phyloP scores from a whole-genome alignment of 92 coral and sea anemone genomes.

The Epizoanthus rinbou region DNA sequence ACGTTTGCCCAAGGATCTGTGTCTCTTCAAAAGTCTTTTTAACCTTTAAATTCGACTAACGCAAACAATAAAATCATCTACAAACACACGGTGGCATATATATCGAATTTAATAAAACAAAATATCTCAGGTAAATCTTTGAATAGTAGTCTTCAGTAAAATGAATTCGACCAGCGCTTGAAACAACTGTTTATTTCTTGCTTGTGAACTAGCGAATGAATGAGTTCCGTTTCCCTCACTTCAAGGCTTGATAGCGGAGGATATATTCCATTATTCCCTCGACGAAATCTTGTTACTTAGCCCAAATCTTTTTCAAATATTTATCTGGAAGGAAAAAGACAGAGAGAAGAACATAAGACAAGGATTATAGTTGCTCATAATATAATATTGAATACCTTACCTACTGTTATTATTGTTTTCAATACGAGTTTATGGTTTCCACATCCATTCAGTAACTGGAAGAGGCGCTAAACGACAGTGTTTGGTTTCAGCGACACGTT shows the following conservation, averaged over 20 bases:
- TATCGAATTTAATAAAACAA: neutral
- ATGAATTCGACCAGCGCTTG: neutral
- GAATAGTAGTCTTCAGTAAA: neutral
- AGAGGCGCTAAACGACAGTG: neutral
- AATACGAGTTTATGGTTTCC: neutral
- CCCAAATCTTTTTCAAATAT: conserved; percentile 11
- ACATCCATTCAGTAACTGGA: neutral
- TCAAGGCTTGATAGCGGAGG: neutral
- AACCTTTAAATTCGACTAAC: neutral
- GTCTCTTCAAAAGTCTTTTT: conserved; percentile 4
- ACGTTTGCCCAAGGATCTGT: neutral
- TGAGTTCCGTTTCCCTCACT: neutral
- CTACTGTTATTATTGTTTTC: conserved; percentile 23
- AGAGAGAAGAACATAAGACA: neutral
- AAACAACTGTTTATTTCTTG: neutral
- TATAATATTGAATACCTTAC: conserved; percentile 15
- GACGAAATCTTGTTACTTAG: neutral
- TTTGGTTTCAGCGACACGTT: conserved; percentile 2
- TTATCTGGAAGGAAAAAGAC: conserved; percentile 37
- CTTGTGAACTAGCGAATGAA: neutral
- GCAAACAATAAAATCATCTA: neutral
- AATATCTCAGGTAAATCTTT: neutral
- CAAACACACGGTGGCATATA: neutral
- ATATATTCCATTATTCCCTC: neutral
- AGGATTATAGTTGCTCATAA: conserved; percentile 15